Base-by-base conservation (phyloP, 2,888 invertebrate species). In the Lymantria monacha region DNA sequence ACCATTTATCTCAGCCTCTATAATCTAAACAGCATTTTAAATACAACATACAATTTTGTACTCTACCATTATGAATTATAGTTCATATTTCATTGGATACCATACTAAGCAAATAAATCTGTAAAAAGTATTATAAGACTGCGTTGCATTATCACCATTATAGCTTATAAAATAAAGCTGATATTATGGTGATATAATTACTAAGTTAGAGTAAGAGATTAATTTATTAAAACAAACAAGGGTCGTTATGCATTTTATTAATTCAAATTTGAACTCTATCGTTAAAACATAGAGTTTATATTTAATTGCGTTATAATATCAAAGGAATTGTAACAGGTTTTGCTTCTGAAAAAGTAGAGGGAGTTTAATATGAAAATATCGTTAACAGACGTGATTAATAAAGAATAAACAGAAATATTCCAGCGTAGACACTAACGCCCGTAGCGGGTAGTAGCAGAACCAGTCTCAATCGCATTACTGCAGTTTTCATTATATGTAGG, bases 1-100 rank as follows among this genome's bases (percentile, higher is more conserved):
- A 57, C 63, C 60, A 60, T 67, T 65, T 63, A 63, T 53, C 43
- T 40, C 44, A 51, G 48, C 44, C 46, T 48, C 51, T 46, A 14
- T 55, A 22, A 22, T 22, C 22, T 22, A 60, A 63, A 67, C 52
- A 49, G 54, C n/a, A 36, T 67, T 55, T 53, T 60, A 14, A 9
- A 31, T 8, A 11, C 3, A 0, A 11, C 36, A 48, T 9, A 38
- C 7, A 7, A 49, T 33, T 46, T 14, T 11, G 7, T 49, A 15
- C 54, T 12, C 44, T 59, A 44, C 33, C 0, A 3, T 0, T 12
- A 7, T 3, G 9, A 8, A 7, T 9, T 30, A 42, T n/a, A 14
- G 42, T 30, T 41, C 15, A 42, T 30, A 42, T 42, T 45, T 22
- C n/a, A 8, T 9, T 41, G 9, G 10, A 3, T 0, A 3, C 0